phyloP scores from a whole-genome alignment of 2,797 vertebrate genomes.

The Meriones psammophilus region DNA sequence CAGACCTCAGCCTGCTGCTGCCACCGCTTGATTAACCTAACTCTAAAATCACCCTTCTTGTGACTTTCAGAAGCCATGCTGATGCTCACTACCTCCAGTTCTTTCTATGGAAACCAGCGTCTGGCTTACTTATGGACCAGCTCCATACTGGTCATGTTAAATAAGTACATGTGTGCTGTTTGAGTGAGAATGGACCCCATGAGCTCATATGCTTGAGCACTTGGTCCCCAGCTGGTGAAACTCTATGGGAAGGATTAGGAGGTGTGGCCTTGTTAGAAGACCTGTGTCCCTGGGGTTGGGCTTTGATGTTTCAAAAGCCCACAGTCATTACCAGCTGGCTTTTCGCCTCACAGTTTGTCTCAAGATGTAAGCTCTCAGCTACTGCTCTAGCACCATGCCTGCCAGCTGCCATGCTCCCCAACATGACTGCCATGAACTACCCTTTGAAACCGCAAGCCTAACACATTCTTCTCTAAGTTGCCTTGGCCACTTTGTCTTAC shows the following conservation, averaged over 20 bases:
- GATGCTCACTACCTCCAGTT: constrained; percentile 14
- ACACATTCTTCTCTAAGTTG: not conserved
- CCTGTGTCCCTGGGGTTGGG: not conserved
- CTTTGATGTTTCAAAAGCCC: not conserved
- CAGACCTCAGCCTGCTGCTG: not conserved
- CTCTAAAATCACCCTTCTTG: constrained; percentile 30
- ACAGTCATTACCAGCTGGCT: not conserved
- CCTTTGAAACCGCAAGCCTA: not conserved
- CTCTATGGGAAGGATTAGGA: not conserved
- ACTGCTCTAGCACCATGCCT: not conserved
- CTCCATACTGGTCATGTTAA: not conserved
- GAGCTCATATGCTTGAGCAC: not conserved
- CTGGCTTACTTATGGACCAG: constrained; percentile 7
- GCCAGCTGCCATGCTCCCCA: not conserved
- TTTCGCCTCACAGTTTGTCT: not conserved
- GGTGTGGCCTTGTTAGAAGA: not conserved
- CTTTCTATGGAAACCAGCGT: not conserved
- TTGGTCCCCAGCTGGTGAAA: not conserved
- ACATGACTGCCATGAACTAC: not conserved
- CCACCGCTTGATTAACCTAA: constrained; percentile 11
- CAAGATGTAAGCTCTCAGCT: not conserved
- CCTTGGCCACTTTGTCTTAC: not conserved
- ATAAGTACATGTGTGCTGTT: not conserved
- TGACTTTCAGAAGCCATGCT: not conserved
- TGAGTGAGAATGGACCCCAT: too few relatives aligned